phyloP scores from a whole-genome alignment of 2,797 vertebrate species.

The Gobionotothen gibberifrons region DNA sequence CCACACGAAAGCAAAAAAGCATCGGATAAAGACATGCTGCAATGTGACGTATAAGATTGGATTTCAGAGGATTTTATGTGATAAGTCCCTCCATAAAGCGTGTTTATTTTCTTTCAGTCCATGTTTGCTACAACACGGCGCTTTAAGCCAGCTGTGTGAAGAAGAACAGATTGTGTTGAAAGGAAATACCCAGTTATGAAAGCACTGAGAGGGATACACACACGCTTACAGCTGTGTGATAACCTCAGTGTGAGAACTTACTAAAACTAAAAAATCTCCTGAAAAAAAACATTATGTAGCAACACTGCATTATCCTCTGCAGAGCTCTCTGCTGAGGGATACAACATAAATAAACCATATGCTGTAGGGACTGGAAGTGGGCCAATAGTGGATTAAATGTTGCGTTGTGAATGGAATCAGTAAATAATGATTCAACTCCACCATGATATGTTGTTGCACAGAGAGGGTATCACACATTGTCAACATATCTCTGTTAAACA shows the following conservation, averaged over 20 bases:
- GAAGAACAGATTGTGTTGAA: conserved; percentile 51
- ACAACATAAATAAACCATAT: not conserved
- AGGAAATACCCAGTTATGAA: conserved; percentile 24
- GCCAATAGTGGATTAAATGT: conserved; percentile 36
- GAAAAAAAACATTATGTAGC: conserved; percentile 18
- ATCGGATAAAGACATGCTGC: conserved; percentile 46
- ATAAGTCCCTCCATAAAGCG: conserved; percentile 68
- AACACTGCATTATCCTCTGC: conserved; percentile 19
- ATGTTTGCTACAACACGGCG: conserved; percentile 51
- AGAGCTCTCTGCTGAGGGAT: not conserved
- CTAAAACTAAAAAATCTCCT: conserved; percentile 27
- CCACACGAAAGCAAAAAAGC: conserved; percentile 45
- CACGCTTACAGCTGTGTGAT: conserved; percentile 26
- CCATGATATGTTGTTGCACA: conserved; percentile 14
- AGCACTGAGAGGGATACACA: conserved; percentile 7
- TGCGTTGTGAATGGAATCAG: conserved; percentile 36
- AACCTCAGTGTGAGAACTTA: conserved; percentile 49
- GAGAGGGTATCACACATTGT: not conserved
- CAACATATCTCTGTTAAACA: not conserved
- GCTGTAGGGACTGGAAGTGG: not conserved
- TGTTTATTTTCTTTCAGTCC: conserved; percentile 61
- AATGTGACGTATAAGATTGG: conserved; percentile 63
- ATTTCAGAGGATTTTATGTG: conserved; percentile 74
- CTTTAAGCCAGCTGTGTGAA: conserved; percentile 57
- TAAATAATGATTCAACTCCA: conserved; percentile 23